These are phyloP conservation scores for Cerastoderma edule DNA, from an alignment of 2,888 invertebrate genomes.

Conservation along the genomic window DNA sequence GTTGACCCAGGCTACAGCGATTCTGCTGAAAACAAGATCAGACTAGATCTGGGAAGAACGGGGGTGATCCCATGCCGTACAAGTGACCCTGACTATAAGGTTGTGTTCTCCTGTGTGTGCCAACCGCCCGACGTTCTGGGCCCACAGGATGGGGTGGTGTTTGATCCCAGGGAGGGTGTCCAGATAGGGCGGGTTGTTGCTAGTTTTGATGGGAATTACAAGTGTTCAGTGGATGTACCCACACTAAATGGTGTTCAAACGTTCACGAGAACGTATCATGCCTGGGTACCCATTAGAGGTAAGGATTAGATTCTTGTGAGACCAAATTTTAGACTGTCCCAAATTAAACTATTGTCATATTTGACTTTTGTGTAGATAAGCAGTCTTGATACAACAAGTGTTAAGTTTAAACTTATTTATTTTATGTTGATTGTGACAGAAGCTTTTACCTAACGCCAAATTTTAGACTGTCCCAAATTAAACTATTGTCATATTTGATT, in stretches of 20 bases:
- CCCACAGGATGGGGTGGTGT: conserved; percentile 52
- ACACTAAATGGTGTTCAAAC: not conserved
- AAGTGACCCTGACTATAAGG: conserved; percentile 61
- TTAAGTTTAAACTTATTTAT: too few relatives aligned
- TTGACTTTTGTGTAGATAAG: too few relatives aligned
- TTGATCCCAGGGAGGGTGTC: conserved; percentile 61
- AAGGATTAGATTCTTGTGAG: too few relatives aligned
- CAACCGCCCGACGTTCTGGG: conserved; percentile 4
- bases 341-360: too few relatives aligned
- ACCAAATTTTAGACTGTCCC: too few relatives aligned
- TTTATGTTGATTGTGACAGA: too few relatives aligned
- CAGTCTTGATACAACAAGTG: too few relatives aligned
- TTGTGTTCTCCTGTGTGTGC: conserved; percentile 35
- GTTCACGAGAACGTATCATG: conserved; percentile 4
- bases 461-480: too few relatives aligned
- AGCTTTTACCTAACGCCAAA: too few relatives aligned
- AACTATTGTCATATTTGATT: too few relatives aligned
- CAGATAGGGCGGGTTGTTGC: conserved; percentile 58
- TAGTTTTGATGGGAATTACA: conserved; percentile 60
- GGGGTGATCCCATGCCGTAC: conserved; percentile 63
- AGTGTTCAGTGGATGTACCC: conserved; percentile 43
- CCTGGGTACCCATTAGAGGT: conserved; percentile 9
- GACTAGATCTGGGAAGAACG: conserved; percentile 33
- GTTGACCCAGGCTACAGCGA: conserved; percentile 24
- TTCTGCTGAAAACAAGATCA: conserved; percentile 24